These are phyloP conservation scores for Halcyon chelicuti DNA, from an alignment of 2,797 vertebrate genomes.

Conservation along the genomic window DNA sequence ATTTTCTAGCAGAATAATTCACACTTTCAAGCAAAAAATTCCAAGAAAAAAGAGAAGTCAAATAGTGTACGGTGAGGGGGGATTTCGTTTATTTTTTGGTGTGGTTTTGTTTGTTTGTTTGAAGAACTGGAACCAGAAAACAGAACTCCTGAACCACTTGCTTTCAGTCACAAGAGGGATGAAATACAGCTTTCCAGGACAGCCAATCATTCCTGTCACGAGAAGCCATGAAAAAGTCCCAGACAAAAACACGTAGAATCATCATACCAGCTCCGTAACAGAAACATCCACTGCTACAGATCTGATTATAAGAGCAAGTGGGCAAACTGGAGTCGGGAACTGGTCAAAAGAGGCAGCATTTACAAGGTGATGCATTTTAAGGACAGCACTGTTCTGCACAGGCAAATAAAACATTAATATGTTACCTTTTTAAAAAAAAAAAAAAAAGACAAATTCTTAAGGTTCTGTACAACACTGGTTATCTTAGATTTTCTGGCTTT, in stretches of 20 bases:
- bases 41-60: background rate
- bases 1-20: background rate
- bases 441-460: background rate
- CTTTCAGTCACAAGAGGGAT: background rate
- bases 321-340: background rate
- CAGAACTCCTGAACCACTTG: background rate
- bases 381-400: background rate
- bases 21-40: background rate
- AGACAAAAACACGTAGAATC: background rate
- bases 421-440: background rate
- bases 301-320: background rate
- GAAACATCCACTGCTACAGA: background rate
- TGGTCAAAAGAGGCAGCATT: background rate
- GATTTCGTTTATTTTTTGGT: background rate
- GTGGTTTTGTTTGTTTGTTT: background rate
- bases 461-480: background rate
- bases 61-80: background rate
- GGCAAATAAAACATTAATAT: background rate
- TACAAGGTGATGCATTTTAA: background rate
- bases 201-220: background rate
- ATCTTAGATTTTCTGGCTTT: background rate
- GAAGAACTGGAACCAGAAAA: background rate
- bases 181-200: background rate
- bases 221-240: background rate
- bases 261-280: rapidly evolving